Percentiles rank a stretch among this genome's conserved stretches.
Evolutionary conservation across 2,113 vertebrate species (phyloP).

Genomic region (Anseranas semipalmata): DNA sequence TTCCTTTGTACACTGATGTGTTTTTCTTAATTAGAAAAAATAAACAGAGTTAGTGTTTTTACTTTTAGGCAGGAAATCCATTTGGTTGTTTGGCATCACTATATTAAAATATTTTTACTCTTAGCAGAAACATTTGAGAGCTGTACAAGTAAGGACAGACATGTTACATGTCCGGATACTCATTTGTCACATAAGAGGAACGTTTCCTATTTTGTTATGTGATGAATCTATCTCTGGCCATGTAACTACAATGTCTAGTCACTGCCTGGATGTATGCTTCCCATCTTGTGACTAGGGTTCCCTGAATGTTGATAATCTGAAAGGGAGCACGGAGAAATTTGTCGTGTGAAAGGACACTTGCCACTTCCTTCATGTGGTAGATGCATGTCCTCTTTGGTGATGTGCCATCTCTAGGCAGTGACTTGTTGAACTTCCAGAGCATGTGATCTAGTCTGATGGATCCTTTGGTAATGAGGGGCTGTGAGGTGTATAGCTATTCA

Average conservation of each 20-base stretch:
- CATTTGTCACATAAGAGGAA: neutral
- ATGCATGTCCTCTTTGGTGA: neutral
- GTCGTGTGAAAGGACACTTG: neutral
- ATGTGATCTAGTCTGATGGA: neutral
- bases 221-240: neutral
- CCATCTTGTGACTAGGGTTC: neutral
- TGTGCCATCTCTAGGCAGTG: neutral
- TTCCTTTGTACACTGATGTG: neutral
- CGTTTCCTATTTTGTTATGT: neutral
- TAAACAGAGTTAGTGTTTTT: neutral
- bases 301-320: neutral
- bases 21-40: neutral
- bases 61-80: neutral
- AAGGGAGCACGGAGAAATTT: neutral
- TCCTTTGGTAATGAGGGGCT: neutral
- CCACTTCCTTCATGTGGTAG: neutral
- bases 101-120: neutral
- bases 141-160: neutral
- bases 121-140: neutral
- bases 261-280: neutral
- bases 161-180: neutral
- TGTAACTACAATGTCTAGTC: neutral
- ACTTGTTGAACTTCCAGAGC: neutral
- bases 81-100: neutral
- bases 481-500: neutral